Evolutionary conservation across 1,140 invertebrate genomes (phyloP), one percentile per base, ranked within the genome.

Genomic region (Nebria ingens): DNA sequence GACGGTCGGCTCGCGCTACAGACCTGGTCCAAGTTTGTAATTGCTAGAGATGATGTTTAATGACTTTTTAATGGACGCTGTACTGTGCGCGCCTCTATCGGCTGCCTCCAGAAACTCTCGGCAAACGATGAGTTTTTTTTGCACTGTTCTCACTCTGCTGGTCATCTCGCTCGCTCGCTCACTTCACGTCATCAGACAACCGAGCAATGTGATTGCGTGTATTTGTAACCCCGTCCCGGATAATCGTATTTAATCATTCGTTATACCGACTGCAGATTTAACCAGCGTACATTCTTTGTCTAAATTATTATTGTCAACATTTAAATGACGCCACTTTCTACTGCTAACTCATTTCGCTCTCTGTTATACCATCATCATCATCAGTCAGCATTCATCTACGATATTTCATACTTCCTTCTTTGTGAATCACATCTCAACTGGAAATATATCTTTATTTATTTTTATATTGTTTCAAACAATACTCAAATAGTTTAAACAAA

Each of bases 21-120:
- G 9, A 45, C 9, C 40, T 17, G 40, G 52, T 57, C 57, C 62
- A 65, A 64, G 64, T 63, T 62, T 62, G 71, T 75, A 76, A 76
- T 76, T 75, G 75, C 67, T 68, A 68, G 73, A 75, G 75, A 76
- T 76, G 74, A 76, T 76, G 72, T 77, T 77, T 76, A 77, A 77
- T 75, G 74, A 76, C 72, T 77, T 77, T 77, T 77, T 77, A 77
- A 77, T 77, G 72, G 74, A 70, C 68, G 65, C 60, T 66, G 56
- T 52, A 60, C 57, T 21, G n/a, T 49, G 23, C 52, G 52, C 58
- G 57, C 51, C 53, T 60, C 55, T 45, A 45, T 45, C 40, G 40
- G 40, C 40, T 12, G 40, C 11, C 50, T 22, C n/a, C 50, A 21
- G 21, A 20, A 22, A 51, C 50, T 51, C 9, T n/a, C n/a, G n/a